Base-by-base conservation (phyloP, 1,140 invertebrate genomes). In the Pararge aegeria region DNA sequence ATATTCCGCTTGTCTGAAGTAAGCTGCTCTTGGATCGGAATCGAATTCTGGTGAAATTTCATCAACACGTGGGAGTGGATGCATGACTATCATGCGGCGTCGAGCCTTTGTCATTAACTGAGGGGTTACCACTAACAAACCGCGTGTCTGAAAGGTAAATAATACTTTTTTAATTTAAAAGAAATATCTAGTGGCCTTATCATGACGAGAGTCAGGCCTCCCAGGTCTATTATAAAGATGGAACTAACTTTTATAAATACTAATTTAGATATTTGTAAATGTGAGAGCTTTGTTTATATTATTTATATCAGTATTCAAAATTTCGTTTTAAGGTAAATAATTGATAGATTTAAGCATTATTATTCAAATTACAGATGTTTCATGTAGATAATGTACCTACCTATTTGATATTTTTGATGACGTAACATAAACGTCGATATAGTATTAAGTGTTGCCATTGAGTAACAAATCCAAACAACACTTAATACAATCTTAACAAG, bases 1-100 rank as follows among this genome's bases (percentile, higher is more conserved):
- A 75, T 97, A 96, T 83, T 99, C 97, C 1, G 97, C 97, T 91
- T 99, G 99, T 16, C 98, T 92, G 92, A 99, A 99, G 88, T 99
- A 99, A 0, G 98, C 98, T 1, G 98, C 98, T 48, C 98, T 89
- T 0, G 98, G 97, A 91, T 99, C 99, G 0, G 93, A 94, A 83
- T 99, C 99, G 68, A 99, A 96, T 65, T 98, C 96, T 0, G 95
- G 92, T 65, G 95, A 97, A 59, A 99, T 99, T 91, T 99, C 99
- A 79, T 96, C 94, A 0, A 98, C 94, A 53, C 99, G 92, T 0
- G 99, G 99, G 34, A 99, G 83, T 0, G 99, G 99, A 91, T 99
- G 99, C 94, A 99, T 96, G 0, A 99, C 98, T 2, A 98, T 95
- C 94, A 98, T 99, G 62, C 94, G 95, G 61, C 94, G 94, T 68